phyloP scores from a whole-genome alignment of 2,888 invertebrate genomes.

The Tenthredo amoena region DNA sequence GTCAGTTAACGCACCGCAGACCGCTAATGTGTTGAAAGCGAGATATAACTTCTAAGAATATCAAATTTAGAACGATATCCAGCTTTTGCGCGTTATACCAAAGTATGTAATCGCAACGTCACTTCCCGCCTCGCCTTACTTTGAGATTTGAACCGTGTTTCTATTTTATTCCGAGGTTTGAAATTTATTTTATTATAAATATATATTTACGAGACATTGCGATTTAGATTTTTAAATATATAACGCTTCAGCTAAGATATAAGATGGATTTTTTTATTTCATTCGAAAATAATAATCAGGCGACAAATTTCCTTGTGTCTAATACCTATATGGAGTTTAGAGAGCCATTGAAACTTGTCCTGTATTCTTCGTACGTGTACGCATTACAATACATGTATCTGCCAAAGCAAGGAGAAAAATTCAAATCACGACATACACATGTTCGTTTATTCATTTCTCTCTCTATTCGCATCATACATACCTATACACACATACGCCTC shows the following conservation, averaged over 20 bases:
- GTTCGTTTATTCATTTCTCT: conserved; percentile 17
- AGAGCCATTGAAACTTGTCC: not conserved
- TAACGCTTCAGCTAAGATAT: not conserved
- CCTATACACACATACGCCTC: not conserved
- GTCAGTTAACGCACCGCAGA: not conserved
- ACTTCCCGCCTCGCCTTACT: conserved; percentile 7
- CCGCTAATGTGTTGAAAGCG: conserved; percentile 4
- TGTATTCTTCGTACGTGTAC: not conserved
- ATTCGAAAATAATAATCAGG: not conserved
- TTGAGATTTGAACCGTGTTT: not conserved
- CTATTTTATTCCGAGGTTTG: not conserved
- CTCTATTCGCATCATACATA: not conserved
- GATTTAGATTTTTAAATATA: not conserved
- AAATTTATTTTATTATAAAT: not conserved
- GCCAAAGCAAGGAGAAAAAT: not conserved
- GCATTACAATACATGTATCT: not conserved
- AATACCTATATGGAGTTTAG: not conserved
- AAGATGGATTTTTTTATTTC: not conserved
- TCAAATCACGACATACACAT: not conserved
- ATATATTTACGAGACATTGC: not conserved
- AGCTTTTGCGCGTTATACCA: not conserved
- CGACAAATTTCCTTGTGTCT: not conserved
- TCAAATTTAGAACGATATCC: conserved; percentile 22
- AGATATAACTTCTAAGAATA: conserved; percentile 5
- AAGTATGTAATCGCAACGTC: conserved; percentile 1